Conservation (phyloP, 2,113 vertebrate genomes). For the Campylomormyrus tamandua region DNA sequence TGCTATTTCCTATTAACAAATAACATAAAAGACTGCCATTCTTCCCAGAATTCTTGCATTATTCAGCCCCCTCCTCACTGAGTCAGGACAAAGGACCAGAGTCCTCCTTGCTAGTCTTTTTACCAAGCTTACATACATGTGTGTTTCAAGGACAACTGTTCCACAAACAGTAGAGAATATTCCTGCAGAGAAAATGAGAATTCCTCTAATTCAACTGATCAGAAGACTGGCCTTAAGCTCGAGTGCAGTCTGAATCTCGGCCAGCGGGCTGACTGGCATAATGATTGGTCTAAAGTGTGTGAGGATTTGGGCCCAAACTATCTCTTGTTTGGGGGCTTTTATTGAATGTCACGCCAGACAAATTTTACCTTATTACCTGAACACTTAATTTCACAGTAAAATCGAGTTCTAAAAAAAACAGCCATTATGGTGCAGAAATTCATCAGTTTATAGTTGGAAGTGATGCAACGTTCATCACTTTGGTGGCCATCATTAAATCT, state of each 20-base stretch:
- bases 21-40: background rate
- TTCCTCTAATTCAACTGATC: background rate
- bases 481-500: conserved; percentile 20
- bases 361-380: background rate
- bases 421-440: background rate
- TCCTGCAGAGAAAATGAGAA: background rate
- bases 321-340: background rate
- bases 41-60: background rate
- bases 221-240: background rate
- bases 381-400: background rate
- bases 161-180: background rate
- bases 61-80: background rate
- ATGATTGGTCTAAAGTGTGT: background rate
- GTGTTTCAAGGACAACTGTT: background rate
- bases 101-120: background rate
- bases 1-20: background rate
- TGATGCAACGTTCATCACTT: background rate
- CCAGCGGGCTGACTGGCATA: background rate
- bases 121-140: background rate
- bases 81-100: background rate
- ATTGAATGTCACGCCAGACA: background rate
- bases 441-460: background rate
- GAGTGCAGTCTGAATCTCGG: background rate
- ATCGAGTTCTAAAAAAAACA: background rate
- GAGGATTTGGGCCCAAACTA: background rate